A percentile compares a stretch with the other conserved stretches of the same genome.
These are phyloP conservation scores for Alcis repandata DNA, from an alignment of 2,888 invertebrate genomes.

Conservation along the genomic window DNA sequence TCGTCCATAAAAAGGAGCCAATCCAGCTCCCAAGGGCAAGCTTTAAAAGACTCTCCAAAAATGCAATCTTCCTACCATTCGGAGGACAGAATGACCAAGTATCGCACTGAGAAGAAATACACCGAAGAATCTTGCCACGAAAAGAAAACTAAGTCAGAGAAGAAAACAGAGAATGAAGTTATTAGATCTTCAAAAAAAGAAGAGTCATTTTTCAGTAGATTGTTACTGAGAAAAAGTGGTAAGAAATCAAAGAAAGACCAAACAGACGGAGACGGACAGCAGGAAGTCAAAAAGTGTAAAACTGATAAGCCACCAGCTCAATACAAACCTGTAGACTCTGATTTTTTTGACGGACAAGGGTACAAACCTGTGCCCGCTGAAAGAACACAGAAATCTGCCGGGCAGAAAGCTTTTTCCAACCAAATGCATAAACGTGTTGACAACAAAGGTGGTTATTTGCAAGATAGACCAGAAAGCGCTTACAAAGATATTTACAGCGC, in stretches of 20 bases:
- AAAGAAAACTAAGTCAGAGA: slow-evolving; percentile 82
- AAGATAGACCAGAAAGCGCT: slow-evolving; percentile 67
- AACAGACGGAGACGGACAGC: slow-evolving; percentile 74
- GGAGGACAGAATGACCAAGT: slow-evolving; percentile 72
- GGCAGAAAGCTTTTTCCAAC: slow-evolving; percentile 82
- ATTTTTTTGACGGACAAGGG: slow-evolving; percentile 68
- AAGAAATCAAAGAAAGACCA: slow-evolving; percentile 89
- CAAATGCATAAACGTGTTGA: slow-evolving; percentile 84
- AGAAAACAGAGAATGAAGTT: slow-evolving; percentile 81
- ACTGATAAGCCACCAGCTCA: slow-evolving; percentile 71
- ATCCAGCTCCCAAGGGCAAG: slow-evolving; percentile 82
- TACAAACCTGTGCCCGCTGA: slow-evolving; percentile 78
- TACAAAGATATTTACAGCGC: slow-evolving; percentile 82
- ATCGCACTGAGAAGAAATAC: slow-evolving; percentile 74
- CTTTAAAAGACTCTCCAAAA: slow-evolving; percentile 73
- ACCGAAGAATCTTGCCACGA: slow-evolving; percentile 82
- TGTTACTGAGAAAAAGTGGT: slow-evolving; percentile 90
- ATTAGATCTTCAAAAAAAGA: slow-evolving; percentile 84
- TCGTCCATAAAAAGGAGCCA: slow-evolving; percentile 83
- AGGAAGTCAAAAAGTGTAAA: slow-evolving; percentile 76
- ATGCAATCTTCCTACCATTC: slow-evolving; percentile 67
- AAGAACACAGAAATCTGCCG: slow-evolving; percentile 77
- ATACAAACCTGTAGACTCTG: slow-evolving; percentile 73
- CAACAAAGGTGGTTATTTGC: slow-evolving; percentile 82
- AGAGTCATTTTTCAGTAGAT: slow-evolving; percentile 88